Conservation (phyloP, 1,140 invertebrate species). For the Musca vetustissima region DNA sequence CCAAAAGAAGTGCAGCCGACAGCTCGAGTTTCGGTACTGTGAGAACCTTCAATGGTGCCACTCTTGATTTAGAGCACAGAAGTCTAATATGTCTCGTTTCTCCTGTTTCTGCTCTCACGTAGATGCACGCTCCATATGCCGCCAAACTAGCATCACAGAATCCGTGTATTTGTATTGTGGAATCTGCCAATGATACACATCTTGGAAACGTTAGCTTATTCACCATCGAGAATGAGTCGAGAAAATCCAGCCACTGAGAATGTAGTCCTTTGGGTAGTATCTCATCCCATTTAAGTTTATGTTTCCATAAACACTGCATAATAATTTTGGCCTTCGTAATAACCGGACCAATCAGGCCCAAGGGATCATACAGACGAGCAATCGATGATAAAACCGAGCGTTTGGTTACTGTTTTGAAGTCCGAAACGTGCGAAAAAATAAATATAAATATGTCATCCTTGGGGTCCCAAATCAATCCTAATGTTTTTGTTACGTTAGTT, state of each 20-base stretch:
- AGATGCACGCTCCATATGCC: constrained; percentile 51
- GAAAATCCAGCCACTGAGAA: neutral
- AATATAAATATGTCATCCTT: too few species aligned
- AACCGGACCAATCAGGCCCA: constrained; percentile 31
- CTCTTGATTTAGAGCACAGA: constrained; percentile 41
- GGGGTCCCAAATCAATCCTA: constrained; percentile 13
- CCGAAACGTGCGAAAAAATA: too few species aligned
- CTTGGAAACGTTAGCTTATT: constrained; percentile 5
- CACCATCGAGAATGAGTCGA: neutral
- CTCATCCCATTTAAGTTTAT: constrained; percentile 29
- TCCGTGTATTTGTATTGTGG: constrained; percentile 34
- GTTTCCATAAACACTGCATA: constrained; percentile 36
- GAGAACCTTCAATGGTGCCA: constrained; percentile 41
- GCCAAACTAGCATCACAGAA: constrained; percentile 52
- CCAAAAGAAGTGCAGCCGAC: constrained; percentile 31
- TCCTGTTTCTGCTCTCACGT: constrained; percentile 33
- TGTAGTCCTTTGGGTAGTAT: neutral
- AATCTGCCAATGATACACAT: neutral
- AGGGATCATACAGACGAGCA: constrained; percentile 45
- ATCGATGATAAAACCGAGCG: constrained; percentile 41
- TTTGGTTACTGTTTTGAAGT: constrained; percentile 34
- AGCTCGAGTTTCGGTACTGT: constrained; percentile 46
- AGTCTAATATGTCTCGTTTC: constrained; percentile 29
- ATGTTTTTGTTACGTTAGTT: constrained; percentile 23
- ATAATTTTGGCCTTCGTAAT: constrained; percentile 35